Evolutionary conservation across 2,797 vertebrate genomes (phyloP), one percentile per base, ranked within the genome.

Genomic region (Perodicticus potto): DNA sequence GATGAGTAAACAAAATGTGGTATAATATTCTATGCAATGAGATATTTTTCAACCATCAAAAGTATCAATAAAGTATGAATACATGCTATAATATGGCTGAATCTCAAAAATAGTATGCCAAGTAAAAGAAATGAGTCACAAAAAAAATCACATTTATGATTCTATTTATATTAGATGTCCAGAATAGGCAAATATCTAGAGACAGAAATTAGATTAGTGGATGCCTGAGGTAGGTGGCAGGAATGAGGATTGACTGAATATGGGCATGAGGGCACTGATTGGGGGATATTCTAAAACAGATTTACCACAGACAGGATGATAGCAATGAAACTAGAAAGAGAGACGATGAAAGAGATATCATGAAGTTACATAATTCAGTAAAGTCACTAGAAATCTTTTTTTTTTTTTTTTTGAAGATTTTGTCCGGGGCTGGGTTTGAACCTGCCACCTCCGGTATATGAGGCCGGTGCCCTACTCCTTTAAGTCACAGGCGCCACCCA

Each of bases 41-140:
- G 94, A 89, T 91, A 74, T 90, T 91, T 91, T 95, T 95, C 88
- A 94, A 29, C 45, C 16, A 45, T 95, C 77, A 93, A 96, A 94
- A 94, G 53, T 40, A 40, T 40, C 61, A 92, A 83, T 90, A 43
- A 96, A 94, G 45, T 91, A 78, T 40, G 82, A 43, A 59, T 81
- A 85, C 59, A 40, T 86, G 40, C 49, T 96, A 78, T 16, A 90
- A 43, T 25, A 84, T 86, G 59, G 22, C 29, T 76, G 45, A 69
- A 45, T 77, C 34, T 77, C 14, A 69, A 81, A 93, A 94, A 95
- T 72, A 85, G 67, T 89, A 90, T 72, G 55, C 20, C 63, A 93
- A 95, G 23, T 96, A 57, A 86, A 90, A 93, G 70, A 91, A 65
- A 7, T 43, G 13, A 95, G 72, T 89, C 37, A 86, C n/a, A 81